Conservation (phyloP, 2,888 invertebrate species). For the Stratiomys singularior region DNA sequence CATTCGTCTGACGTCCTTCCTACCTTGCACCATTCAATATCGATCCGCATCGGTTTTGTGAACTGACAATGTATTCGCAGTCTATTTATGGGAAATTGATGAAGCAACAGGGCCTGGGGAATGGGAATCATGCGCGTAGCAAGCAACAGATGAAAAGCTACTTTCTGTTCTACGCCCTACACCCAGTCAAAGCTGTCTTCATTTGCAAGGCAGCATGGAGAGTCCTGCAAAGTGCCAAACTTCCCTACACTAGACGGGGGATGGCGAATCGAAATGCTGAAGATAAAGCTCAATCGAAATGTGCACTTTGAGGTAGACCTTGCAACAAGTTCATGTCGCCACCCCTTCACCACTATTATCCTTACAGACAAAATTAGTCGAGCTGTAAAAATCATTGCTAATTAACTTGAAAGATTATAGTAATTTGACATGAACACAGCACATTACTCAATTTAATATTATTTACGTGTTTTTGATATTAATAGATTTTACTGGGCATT, state of each 20-base stretch:
- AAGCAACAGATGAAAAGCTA: constrained; percentile 41
- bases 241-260: background rate
- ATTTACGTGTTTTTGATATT: no score
- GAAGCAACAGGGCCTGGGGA: constrained; percentile 40
- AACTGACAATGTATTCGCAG: constrained; percentile 1
- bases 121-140: constrained; percentile 33
- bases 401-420: background rate
- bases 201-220: no score
- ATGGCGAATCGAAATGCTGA: background rate
- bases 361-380: background rate
- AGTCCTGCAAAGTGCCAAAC: no score
- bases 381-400: background rate
- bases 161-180: background rate
- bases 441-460: no score
- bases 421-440: background rate
- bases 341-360: background rate
- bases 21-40: constrained; percentile 16
- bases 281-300: background rate
- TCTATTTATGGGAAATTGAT: constrained; percentile 40
- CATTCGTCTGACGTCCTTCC: background rate
- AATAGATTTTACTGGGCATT: no score
- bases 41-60: constrained; percentile 20
- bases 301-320: background rate
- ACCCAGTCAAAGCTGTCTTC: no score
- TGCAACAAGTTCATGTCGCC: background rate